These are phyloP conservation scores for Ferrisia virgata DNA, from an alignment of 2,888 invertebrate genomes.

Conservation along the genomic window DNA sequence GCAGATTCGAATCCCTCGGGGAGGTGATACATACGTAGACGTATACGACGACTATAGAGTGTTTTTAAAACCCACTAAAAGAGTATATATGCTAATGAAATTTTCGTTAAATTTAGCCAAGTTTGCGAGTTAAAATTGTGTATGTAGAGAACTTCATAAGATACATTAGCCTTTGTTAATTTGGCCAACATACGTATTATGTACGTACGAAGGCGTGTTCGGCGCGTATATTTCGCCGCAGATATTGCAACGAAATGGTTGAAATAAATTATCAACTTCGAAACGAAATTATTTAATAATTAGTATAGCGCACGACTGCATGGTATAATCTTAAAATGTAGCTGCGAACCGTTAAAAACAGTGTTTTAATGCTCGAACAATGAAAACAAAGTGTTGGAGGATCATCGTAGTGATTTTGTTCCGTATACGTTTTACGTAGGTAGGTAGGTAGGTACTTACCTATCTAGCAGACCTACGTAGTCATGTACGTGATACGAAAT, in stretches of 20 bases:
- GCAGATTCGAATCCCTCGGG: not conserved
- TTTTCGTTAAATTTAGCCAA: not conserved
- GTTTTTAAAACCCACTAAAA: not conserved
- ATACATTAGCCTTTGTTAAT: not conserved
- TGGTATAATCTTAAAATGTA: not conserved
- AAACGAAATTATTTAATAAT: not conserved
- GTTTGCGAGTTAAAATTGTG: not conserved
- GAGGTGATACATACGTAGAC: not conserved
- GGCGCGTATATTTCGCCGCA: not conserved
- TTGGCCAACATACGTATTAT: not conserved
- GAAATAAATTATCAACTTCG: not conserved
- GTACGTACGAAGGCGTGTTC: not conserved
- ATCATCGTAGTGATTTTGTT: not conserved
- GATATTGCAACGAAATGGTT: not conserved
- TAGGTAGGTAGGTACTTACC: too few relatives aligned
- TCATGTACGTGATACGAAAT: not conserved
- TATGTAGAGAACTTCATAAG: not conserved
- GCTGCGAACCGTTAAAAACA: not conserved
- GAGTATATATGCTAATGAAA: not conserved
- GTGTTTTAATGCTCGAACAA: not conserved
- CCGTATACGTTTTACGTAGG: not conserved
- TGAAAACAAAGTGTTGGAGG: not conserved
- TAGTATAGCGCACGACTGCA: not conserved
- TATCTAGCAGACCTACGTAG: too few relatives aligned
- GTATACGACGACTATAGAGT: too few relatives aligned